Percentiles rank a stretch among this genome's conserved stretches.
Conservation (phyloP, 2,888 invertebrate genomes). For the Melinopterus prodromus region DNA sequence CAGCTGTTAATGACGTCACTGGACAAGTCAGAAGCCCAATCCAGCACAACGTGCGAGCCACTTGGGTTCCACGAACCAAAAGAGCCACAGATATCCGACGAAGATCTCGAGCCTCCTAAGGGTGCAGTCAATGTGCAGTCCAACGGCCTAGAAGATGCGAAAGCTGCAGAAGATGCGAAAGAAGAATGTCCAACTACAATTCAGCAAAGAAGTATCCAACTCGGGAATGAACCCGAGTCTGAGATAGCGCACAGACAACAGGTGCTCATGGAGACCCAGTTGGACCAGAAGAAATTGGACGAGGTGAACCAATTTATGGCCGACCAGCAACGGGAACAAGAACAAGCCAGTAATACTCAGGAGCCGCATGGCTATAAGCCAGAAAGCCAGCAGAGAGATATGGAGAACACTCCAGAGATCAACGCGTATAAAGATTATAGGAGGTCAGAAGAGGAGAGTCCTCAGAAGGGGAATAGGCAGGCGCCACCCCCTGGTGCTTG, state of each 20-base stretch:
- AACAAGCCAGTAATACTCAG: neutral
- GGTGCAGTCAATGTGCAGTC: neutral
- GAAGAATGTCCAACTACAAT: neutral
- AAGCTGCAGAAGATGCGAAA: neutral
- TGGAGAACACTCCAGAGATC: neutral
- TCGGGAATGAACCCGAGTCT: slow-evolving; percentile 16
- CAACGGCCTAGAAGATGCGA: neutral
- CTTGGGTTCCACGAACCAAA: slow-evolving; percentile 12
- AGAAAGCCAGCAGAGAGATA: neutral
- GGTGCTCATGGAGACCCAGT: slow-evolving; percentile 24
- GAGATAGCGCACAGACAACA: slow-evolving; percentile 29
- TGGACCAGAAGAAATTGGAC: slow-evolving; percentile 15
- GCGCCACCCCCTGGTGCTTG: neutral
- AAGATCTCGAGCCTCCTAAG: slow-evolving; percentile 29
- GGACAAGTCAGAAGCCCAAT: slow-evolving; percentile 24
- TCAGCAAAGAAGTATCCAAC: slow-evolving; percentile 5
- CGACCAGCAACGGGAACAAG: slow-evolving; percentile 1
- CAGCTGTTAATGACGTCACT: slow-evolving; percentile 45
- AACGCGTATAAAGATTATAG: slow-evolving; percentile 16
- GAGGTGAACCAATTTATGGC: slow-evolving; percentile 17
- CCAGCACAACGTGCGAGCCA: slow-evolving; percentile 26
- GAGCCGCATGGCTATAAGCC: neutral
- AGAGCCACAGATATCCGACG: slow-evolving; percentile 28
- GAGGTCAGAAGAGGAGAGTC: neutral
- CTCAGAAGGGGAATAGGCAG: slow-evolving; percentile 4